Evolutionary conservation across 2,113 vertebrate species (phyloP), one percentile per base, ranked within the genome.

Genomic region (Neogobius melanostomus): DNA sequence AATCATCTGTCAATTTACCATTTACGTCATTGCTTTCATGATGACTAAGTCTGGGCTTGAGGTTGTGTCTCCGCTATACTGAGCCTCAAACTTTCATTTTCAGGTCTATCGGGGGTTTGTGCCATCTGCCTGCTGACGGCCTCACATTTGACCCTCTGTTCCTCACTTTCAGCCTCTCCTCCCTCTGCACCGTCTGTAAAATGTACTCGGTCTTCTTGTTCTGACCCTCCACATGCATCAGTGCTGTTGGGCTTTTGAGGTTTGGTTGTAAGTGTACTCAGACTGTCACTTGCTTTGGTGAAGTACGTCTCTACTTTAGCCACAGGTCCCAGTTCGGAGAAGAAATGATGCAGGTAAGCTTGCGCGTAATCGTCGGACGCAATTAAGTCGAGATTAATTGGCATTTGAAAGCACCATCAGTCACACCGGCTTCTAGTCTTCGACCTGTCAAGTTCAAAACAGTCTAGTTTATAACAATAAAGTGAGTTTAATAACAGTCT

Each of bases 261-360:
- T 21, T 66, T 28, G 11, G 61, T 36, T 44, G 59, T 67, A 2
- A 76, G 53, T 1, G 7, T 66, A 44, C 42, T 64, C 76, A 90
- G 68, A 36, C 44, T 74, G 6, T 76, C 75, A 1, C 72, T 28
- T 0, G 72, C 72, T 6, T 61, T 62, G 44, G 56, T 60, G 17
- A 91, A 90, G 72, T 86, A 87, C 53, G 57, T 65, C 77, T 86
- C 48, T 69, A 90, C 76, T 62, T 82, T 51, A 8, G 79, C 75
- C 63, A 89, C 71, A 0, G 89, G 88, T 4, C 86, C 86, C 5
- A 81, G 49, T 9, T 49, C 50, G 4, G 89, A 84, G 75, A 91
- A 88, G 17, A 91, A 36, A 10, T 56, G 74, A 16, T 88, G 80
- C 64, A 91, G 42, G 69, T 91, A 92, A 11, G 81, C 85, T 78